Evolutionary conservation across 1,140 invertebrate species (phyloP).

Genomic region (Drosophila sechellia): DNA sequence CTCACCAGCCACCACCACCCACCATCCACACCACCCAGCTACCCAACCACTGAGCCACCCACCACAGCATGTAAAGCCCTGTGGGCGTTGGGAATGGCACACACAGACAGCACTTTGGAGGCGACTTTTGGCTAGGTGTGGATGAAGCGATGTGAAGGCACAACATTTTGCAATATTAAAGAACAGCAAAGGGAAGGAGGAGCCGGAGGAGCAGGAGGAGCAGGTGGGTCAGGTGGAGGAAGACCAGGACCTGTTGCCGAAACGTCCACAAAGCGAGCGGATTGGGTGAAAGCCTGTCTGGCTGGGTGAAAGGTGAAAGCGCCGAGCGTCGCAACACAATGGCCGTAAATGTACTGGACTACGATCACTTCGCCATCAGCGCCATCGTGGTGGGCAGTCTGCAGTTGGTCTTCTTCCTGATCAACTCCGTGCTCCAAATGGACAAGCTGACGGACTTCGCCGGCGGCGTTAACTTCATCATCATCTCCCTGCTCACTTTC

Average conservation of each 20-base stretch:
- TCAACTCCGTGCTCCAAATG: slow-evolving; percentile 93
- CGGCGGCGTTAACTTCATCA: slow-evolving; percentile 95
- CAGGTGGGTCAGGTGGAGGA: not conserved
- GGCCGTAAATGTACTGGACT: slow-evolving; percentile 91
- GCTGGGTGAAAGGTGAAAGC: slow-evolving; percentile 3
- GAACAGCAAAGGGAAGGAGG: slow-evolving; percentile 6
- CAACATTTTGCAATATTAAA: slow-evolving; percentile 60
- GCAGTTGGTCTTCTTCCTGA: slow-evolving; percentile 94
- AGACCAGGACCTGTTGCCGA: slow-evolving; percentile 37
- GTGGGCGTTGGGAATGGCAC: slow-evolving; percentile 9
- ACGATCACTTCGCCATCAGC: slow-evolving; percentile 94
- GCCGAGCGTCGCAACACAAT: slow-evolving; percentile 57
- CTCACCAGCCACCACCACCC: not conserved
- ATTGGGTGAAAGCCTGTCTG: not conserved
- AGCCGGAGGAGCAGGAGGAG: slow-evolving; percentile 2
- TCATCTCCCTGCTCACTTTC: slow-evolving; percentile 94
- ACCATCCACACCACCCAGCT: not conserved
- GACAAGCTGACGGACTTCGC: slow-evolving; percentile 97
- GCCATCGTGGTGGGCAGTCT: slow-evolving; percentile 94
- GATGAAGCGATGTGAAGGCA: slow-evolving; percentile 47
- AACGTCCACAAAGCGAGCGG: slow-evolving; percentile 1
- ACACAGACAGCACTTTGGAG: slow-evolving; percentile 3
- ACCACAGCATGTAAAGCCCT: slow-evolving; percentile 42
- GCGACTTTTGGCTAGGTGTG: slow-evolving; percentile 11
- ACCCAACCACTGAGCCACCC: not conserved